These are phyloP conservation scores for Ornithoptera alexandrae DNA, from an alignment of 2,888 invertebrate genomes.

Conservation along the genomic window DNA sequence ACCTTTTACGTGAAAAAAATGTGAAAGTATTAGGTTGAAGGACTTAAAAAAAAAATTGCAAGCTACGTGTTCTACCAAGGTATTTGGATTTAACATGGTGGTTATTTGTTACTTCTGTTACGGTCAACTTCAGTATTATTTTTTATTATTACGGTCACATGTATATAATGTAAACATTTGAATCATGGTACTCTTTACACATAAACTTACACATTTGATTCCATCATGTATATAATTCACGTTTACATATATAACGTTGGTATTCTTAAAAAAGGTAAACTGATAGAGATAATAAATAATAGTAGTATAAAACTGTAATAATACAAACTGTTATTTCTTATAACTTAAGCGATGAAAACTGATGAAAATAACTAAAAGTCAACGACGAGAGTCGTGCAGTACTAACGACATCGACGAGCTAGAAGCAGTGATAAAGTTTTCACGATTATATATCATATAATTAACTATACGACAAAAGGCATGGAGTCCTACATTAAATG, in stretches of 20 bases:
- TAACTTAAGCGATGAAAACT: background rate
- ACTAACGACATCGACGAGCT: slow-evolving; percentile 15
- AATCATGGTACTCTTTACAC: background rate
- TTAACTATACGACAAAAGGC: no score
- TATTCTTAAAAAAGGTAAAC: background rate
- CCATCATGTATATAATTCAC: background rate
- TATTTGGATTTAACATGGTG: background rate
- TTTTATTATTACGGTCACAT: background rate
- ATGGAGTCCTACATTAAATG: no score
- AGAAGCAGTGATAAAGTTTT: background rate
- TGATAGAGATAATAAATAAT: no score
- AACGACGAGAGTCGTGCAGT: background rate
- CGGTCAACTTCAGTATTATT: no score
- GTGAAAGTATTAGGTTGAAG: slow-evolving; percentile 26
- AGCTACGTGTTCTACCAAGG: background rate
- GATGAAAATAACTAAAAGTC: background rate
- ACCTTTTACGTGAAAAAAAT: slow-evolving; percentile 26
- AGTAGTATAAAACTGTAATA: no score
- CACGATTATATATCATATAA: background rate
- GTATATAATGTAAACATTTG: background rate
- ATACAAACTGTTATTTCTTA: no score
- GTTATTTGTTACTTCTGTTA: background rate
- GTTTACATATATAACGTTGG: background rate
- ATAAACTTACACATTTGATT: background rate
- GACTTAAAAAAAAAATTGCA: slow-evolving; percentile 9